Percentiles rank a stretch among this genome's conserved stretches.
Evolutionary conservation across 2,888 invertebrate species (phyloP).

Genomic region (Glyphotaelius pellucidus): DNA sequence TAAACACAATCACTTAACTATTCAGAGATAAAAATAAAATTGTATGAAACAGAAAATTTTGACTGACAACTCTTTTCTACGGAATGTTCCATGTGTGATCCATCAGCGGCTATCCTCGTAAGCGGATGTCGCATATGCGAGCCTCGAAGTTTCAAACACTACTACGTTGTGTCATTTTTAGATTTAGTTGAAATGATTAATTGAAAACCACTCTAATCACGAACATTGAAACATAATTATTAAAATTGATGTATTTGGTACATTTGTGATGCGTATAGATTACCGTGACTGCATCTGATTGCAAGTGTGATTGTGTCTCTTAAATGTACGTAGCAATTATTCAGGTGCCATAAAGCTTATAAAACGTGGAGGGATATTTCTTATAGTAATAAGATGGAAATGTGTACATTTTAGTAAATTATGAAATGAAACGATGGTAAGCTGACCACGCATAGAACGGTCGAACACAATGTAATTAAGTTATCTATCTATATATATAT

Average conservation of each 20-base stretch:
- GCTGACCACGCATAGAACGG: neutral
- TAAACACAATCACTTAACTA: no score
- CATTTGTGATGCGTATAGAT: neutral
- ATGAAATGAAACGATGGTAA: neutral
- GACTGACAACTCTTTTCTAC: no score
- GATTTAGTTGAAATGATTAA: no score
- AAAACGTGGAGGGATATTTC: neutral
- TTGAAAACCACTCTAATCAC: neutral
- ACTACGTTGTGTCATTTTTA: no score
- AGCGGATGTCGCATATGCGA: no score
- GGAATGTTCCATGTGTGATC: no score
- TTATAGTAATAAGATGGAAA: constrained; percentile 7
- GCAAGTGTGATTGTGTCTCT: constrained; percentile 11
- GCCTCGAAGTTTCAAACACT: no score
- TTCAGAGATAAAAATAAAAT: no score
- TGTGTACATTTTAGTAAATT: constrained; percentile 36
- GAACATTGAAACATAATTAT: neutral
- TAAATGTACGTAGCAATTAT: constrained; percentile 9
- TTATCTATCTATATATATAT: constrained; percentile 40
- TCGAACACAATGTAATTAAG: constrained; percentile 25
- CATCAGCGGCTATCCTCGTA: no score
- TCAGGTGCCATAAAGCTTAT: constrained; percentile 29
- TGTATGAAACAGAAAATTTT: no score
- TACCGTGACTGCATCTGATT: constrained; percentile 2
- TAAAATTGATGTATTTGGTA: neutral